Conservation (phyloP, 2,113 vertebrate genomes). For the human (Homo sapiens) region DNA sequence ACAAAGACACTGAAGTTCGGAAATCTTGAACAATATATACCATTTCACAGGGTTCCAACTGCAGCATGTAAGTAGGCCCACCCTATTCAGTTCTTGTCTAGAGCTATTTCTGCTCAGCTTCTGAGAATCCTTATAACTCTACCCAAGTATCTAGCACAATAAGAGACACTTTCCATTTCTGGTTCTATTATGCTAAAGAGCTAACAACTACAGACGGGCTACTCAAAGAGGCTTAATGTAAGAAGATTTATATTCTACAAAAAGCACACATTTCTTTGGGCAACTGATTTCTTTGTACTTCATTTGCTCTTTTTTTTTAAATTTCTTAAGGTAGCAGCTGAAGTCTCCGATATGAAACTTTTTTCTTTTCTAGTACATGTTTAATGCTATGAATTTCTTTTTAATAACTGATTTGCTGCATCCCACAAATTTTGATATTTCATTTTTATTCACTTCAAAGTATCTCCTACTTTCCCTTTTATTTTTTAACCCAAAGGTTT, state of each 20-base stretch:
- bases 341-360: background rate
- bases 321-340: background rate
- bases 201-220: background rate
- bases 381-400: background rate
- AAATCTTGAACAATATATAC: background rate
- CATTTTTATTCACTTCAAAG: background rate
- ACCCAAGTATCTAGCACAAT: background rate
- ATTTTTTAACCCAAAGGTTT: background rate
- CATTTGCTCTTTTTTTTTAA: background rate
- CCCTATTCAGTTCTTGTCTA: background rate
- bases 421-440: background rate
- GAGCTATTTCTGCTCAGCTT: background rate
- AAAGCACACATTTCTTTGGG: background rate
- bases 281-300: background rate
- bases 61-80: background rate
- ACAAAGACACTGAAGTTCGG: background rate
- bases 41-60: background rate
- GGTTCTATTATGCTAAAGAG: background rate
- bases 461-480: background rate
- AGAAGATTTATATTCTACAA: background rate
- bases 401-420: background rate
- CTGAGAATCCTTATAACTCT: background rate
- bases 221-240: background rate
- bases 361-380: background rate
- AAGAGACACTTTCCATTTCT: background rate